A percentile compares a stretch with the other conserved stretches of the same genome.
phyloP scores from a whole-genome alignment of 1,140 invertebrate genomes.

The Dicyema japonicum region DNA sequence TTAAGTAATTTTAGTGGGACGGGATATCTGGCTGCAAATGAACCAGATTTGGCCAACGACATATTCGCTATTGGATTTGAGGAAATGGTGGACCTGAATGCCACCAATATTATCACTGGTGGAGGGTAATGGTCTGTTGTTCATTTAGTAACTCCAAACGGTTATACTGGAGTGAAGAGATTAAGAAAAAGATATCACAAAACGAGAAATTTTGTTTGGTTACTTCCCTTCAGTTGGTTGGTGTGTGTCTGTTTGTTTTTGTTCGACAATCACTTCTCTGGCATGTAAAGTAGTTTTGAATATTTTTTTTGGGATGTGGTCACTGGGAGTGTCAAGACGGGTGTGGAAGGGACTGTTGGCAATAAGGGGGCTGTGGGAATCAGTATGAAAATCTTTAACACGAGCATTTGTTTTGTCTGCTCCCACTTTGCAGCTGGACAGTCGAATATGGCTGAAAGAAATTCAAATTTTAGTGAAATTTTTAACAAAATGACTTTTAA shows the following conservation, averaged over 20 bases:
- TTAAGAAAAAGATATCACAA: conserved; percentile 56
- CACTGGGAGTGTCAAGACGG: conserved; percentile 76
- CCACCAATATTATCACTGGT: conserved; percentile 77
- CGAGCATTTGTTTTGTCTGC: conserved; percentile 79
- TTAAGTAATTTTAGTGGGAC: not conserved
- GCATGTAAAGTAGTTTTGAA: not conserved
- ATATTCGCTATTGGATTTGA: conserved; percentile 91
- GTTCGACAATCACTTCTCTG: conserved; percentile 26
- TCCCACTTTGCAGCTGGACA: conserved; percentile 95
- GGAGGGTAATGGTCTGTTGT: conserved; percentile 41
- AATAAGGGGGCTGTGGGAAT: conserved; percentile 91
- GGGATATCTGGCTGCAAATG: conserved; percentile 1
- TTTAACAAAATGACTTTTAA: conserved; percentile 56
- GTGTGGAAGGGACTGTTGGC: conserved; percentile 51
- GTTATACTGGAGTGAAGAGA: conserved; percentile 63
- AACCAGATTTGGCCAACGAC: conserved; percentile 23
- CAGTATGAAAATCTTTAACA: conserved; percentile 52
- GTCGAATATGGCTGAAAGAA: conserved; percentile 63
- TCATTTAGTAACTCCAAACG: conserved; percentile 50
- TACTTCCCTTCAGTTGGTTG: conserved; percentile 76
- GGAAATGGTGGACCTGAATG: conserved; percentile 94
- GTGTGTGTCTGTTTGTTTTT: conserved; percentile 80
- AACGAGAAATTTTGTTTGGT: conserved; percentile 58
- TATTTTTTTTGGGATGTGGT: conserved; percentile 39
- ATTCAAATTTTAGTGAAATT: conserved; percentile 78